Conservation (phyloP, 1,140 invertebrate genomes). For the Chironomus tepperi region DNA sequence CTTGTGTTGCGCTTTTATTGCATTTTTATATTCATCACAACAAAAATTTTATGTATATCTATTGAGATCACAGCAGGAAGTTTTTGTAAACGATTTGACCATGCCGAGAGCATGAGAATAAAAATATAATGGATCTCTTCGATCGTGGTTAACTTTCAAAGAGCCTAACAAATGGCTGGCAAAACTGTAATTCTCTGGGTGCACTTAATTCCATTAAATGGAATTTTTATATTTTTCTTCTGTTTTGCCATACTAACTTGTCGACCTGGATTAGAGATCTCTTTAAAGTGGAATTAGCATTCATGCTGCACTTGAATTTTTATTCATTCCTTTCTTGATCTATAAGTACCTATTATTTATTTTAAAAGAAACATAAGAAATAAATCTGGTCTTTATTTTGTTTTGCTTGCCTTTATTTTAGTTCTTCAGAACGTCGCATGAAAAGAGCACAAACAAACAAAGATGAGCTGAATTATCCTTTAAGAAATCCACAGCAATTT, state of each 20-base stretch:
- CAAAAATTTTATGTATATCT: neutral
- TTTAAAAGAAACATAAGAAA: neutral
- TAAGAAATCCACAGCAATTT: neutral
- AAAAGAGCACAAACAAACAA: neutral
- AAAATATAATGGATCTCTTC: neutral
- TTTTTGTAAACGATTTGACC: neutral
- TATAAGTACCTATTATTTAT: neutral
- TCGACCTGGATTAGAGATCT: neutral
- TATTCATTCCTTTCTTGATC: neutral
- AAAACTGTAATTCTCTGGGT: neutral
- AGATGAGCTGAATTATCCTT: neutral
- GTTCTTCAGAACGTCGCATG: too few species aligned
- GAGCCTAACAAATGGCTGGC: neutral
- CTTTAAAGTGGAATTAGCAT: neutral
- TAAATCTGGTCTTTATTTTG: neutral
- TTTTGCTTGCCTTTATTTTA: too few species aligned
- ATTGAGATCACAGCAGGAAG: neutral
- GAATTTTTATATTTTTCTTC: constrained; percentile 14
- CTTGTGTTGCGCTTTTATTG: constrained; percentile 20
- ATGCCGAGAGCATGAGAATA: neutral
- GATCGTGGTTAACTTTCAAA: neutral
- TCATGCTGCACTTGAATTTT: neutral
- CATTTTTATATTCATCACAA: constrained; percentile 5
- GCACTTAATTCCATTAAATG: constrained; percentile 19
- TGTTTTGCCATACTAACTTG: neutral